phyloP scores from a whole-genome alignment of 2,888 invertebrate genomes.

The Rhingia rostrata region DNA sequence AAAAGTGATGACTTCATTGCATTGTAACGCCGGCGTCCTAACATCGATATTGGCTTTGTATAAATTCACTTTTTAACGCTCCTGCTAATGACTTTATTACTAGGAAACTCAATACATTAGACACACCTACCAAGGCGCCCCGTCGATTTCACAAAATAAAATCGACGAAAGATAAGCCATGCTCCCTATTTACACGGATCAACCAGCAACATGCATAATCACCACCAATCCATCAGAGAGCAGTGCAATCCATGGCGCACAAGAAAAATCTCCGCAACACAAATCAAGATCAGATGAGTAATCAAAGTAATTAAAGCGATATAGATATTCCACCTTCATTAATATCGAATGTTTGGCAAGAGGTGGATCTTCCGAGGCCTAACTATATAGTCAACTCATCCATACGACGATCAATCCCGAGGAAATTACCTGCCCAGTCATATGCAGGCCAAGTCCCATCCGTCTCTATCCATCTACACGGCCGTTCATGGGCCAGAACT shows the following conservation, averaged over 20 bases:
- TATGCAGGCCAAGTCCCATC: constrained; percentile 17
- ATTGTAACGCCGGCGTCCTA: constrained; percentile 32
- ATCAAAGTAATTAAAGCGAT: constrained; percentile 72
- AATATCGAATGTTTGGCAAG: constrained; percentile 69
- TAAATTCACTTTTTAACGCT: constrained; percentile 53
- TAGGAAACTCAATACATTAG: constrained; percentile 32
- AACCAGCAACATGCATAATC: constrained; percentile 64
- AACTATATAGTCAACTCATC: constrained; percentile 63
- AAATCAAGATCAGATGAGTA: constrained; percentile 67
- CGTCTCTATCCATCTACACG: constrained; percentile 17
- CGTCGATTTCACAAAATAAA: constrained; percentile 48
- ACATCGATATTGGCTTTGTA: constrained; percentile 26
- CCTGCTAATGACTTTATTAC: constrained; percentile 67
- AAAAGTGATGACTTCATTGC: constrained; percentile 30
- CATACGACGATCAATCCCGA: constrained; percentile 57
- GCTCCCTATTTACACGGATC: constrained; percentile 29
- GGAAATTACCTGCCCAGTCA: constrained; percentile 50
- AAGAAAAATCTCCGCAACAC: constrained; percentile 39
- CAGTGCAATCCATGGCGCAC: constrained; percentile 1
- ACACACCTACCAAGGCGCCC: constrained; percentile 45
- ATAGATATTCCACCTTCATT: constrained; percentile 69
- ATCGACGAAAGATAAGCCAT: constrained; percentile 11
- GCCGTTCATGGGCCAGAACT: constrained; percentile 28
- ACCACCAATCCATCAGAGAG: constrained; percentile 63
- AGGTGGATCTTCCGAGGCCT: constrained; percentile 49